Base-by-base conservation (phyloP, 2,797 vertebrate species). In the Philypnodon macrostomus region DNA sequence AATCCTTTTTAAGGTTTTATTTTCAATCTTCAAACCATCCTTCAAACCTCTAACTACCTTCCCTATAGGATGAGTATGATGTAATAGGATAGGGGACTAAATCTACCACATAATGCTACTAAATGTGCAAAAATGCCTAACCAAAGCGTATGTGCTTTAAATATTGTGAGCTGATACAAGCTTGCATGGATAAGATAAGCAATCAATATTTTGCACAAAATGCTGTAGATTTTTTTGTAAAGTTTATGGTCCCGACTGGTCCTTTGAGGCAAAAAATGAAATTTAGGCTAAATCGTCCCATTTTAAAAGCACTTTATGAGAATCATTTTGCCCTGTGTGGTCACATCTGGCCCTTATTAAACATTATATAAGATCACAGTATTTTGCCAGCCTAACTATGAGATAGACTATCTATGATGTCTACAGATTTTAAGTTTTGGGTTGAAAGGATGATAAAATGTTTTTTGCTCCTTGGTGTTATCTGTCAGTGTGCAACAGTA, bases 301-400 rank as follows among this genome's bases (percentile, higher is more conserved):
- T 71, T 68, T 74, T 53, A 23, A 64, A 46, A 47, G 82, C 82
- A 85, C 81, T 86, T 87, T 85, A 80, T 59, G 67, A 31, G 46
- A 74, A 63, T 53, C 47, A 7, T 23, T 70, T 77, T 65, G 65
- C 58, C 73, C 67, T 49, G n/a, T n/a, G n/a, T n/a, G n/a, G n/a
- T n/a, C n/a, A 81, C 81, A 83, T 86, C 82, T 62, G 61, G 17
- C 63, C 64, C 58, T 61, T 66, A 65, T 52, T 54, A 40, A 56
- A 18, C 31, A 29, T 49, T 41, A 46, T 19, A 36, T 42, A 51
- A 34, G 36, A 33, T 6, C 21, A 7, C 42, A 50, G 39, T 32
- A 31, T 58, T 71, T 61, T 55, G 41, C 46, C 47, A 47, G 27
- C 19, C 53, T 53, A 68, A 40, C 58, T 55, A 67, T 53, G 65